phyloP scores from a whole-genome alignment of 2,797 vertebrate genomes.

The Propithecus deckenii region DNA sequence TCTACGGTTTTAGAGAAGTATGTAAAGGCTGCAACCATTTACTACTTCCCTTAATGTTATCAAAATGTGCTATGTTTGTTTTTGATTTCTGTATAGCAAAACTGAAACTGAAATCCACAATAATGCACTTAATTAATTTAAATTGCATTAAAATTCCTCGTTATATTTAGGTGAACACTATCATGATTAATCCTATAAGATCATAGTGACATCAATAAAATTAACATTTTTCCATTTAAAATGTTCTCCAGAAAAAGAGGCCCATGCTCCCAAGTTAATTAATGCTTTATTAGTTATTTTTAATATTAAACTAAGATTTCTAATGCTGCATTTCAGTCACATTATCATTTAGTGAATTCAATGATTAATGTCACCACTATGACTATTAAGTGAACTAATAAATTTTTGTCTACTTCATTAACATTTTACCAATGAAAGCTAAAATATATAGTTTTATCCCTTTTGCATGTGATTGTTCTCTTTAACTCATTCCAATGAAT shows the following conservation, averaged over 20 bases:
- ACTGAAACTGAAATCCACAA: not conserved
- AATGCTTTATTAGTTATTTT: conserved; percentile 49
- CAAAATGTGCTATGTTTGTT: not conserved
- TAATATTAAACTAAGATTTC: conserved; percentile 45
- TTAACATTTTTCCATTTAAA: conserved; percentile 35
- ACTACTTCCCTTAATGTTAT: not conserved
- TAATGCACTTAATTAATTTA: conserved; percentile 3
- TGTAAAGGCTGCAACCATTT: not conserved
- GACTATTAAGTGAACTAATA: conserved; percentile 52
- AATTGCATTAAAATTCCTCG: conserved; percentile 21
- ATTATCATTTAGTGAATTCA: conserved; percentile 59
- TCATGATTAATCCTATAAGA: conserved; percentile 24
- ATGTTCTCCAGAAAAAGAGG: not conserved
- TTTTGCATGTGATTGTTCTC: not conserved
- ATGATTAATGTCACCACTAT: conserved; percentile 46
- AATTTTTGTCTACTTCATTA: conserved; percentile 14
- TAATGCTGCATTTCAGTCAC: conserved; percentile 22
- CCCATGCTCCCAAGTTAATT: conserved; percentile 34
- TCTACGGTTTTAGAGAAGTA: not conserved
- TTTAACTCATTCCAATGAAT: conserved; percentile 30
- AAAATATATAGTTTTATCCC: conserved; percentile 34
- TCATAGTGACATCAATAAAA: conserved; percentile 26
- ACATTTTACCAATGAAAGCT: conserved; percentile 49
- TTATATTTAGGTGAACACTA: conserved; percentile 43
- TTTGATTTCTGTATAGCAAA: conserved; percentile 37